phyloP scores from a whole-genome alignment of 2,797 vertebrate species.

The Sardinella longiceps region DNA sequence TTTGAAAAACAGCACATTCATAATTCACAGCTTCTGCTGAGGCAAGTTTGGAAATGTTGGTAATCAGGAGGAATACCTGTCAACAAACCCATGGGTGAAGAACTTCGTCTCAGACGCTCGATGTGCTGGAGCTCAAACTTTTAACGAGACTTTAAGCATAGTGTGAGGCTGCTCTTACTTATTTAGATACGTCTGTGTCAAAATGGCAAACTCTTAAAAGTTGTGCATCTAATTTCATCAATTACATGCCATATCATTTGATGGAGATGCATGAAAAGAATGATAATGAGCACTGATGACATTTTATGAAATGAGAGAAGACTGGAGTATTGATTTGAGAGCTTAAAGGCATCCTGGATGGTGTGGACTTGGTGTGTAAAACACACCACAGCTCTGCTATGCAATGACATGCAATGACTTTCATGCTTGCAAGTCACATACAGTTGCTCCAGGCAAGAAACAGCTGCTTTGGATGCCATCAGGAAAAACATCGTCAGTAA shows the following conservation, averaged over 20 bases:
- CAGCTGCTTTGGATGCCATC: conserved; percentile 4
- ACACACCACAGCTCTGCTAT: background rate
- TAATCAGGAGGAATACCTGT: background rate
- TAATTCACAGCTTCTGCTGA: background rate
- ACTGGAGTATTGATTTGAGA: too few species aligned
- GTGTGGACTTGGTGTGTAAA: background rate
- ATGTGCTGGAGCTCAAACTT: background rate
- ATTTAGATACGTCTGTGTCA: background rate
- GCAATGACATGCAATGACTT: background rate
- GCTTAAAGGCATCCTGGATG: too few species aligned
- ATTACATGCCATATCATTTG: background rate
- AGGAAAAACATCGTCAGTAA: background rate
- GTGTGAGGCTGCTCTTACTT: background rate
- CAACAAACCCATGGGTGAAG: background rate
- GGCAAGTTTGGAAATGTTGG: background rate
- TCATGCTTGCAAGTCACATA: background rate
- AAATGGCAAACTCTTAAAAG: background rate
- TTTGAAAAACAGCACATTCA: conserved; percentile 17
- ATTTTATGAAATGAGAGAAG: background rate
- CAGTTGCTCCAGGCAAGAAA: background rate
- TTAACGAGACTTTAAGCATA: background rate
- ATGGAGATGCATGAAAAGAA: background rate
- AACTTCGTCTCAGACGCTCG: background rate
- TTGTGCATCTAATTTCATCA: background rate
- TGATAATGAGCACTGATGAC: background rate